Evolutionary conservation across 2,113 vertebrate genomes (phyloP), one percentile per base, ranked within the genome.

Genomic region (Zosterops pallidus): DNA sequence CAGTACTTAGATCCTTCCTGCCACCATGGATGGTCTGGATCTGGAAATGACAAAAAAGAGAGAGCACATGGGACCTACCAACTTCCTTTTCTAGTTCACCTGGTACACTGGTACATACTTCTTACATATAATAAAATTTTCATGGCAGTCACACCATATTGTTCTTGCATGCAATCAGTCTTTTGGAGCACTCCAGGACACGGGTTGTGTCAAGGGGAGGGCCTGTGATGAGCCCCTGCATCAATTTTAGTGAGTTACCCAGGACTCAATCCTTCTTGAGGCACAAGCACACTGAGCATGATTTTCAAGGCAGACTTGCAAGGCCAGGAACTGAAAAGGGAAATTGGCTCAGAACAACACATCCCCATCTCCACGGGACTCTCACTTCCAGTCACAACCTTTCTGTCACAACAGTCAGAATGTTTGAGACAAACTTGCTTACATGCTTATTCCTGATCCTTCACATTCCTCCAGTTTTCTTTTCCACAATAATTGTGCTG

Each of bases 151-250:
- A 24, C 14, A 31, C 7, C 9, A 6, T 31, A 35, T 9, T 44
- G 31, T 15, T 79, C 2, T 2, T 49, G 18, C 23, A 13, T 26
- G 31, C 50, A 31, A 25, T 31, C 17, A 80, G 11, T 7, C 14
- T 49, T 79, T 42, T 35, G 22, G 42, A 65, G 26, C 8, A 14
- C 21, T 50, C 35, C 31, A 33, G 31, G 17, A 37, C 15, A 28
- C 12, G 7, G 49, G 14, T 7, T 0, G 0, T 35, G 25, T 12
- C 25, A 12, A 56, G 31, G 4, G n/a, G 7, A 56, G 21, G 8
- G 6, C 12, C 25, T 12, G 11, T 35, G 67, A 35, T 35, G 67
- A 35, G 11, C 1, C 26, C 7, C 57, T 42, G 67, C 20, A 37
- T 4, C 31, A 31, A 11, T 39, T 57, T 74, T 9, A 59, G 28